Percentiles rank a stretch among this genome's conserved stretches.
phyloP scores from a whole-genome alignment of 2,888 invertebrate species.

The Cheilosia urbana region DNA sequence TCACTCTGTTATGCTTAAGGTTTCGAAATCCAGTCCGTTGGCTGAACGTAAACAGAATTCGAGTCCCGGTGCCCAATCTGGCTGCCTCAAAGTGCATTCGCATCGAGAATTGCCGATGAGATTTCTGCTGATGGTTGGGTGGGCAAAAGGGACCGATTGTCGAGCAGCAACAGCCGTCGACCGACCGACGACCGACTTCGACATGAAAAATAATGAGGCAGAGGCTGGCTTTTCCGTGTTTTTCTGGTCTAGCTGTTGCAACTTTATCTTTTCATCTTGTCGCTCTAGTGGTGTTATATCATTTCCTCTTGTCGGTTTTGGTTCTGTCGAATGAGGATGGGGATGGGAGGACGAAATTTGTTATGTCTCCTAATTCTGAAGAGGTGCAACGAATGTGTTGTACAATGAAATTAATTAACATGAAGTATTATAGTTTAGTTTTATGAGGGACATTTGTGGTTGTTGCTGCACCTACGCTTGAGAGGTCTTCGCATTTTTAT shows the following conservation, averaged over 20 bases:
- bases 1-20: conserved; percentile 74
- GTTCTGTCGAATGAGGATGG: neutral
- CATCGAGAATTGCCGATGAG: conserved; percentile 14
- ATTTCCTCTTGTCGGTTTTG: conserved; percentile 51
- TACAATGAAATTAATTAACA: conserved; percentile 71
- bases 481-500: conserved; percentile 22
- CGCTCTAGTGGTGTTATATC: conserved; percentile 76
- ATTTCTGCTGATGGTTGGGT: conserved; percentile 33
- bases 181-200: conserved; percentile 34
- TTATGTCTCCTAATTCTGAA: conserved; percentile 60
- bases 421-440: conserved; percentile 41
- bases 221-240: conserved; percentile 73
- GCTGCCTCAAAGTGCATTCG: conserved; percentile 51
- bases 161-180: conserved; percentile 11
- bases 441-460: conserved; percentile 63
- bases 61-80: conserved; percentile 64
- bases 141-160: conserved; percentile 62
- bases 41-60: conserved; percentile 67
- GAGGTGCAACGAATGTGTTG: conserved; percentile 60
- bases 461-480: conserved; percentile 55
- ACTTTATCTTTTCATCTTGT: conserved; percentile 66
- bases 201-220: conserved; percentile 74
- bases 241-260: conserved; percentile 70
- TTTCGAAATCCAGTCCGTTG: conserved; percentile 72
- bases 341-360: conserved; percentile 14